Base-by-base conservation (phyloP, 2,797 vertebrate species). In the Moxostoma hubbsi region DNA sequence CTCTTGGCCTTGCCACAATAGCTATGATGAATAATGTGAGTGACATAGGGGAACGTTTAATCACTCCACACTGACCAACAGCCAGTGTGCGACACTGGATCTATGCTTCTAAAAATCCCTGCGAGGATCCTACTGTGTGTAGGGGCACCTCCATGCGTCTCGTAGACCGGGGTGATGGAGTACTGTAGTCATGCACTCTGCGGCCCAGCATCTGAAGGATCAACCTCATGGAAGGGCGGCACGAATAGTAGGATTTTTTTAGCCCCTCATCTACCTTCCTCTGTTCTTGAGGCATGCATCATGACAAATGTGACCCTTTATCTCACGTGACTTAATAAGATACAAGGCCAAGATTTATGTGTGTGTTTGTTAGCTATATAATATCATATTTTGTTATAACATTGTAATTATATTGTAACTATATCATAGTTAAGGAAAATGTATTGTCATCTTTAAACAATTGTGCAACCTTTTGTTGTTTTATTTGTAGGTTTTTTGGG, bases 121-220 rank as follows among this genome's bases (percentile, higher is more conserved):
- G 69, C 16, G 76, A 46, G 67, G 55, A 59, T 89, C 90, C 90
- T 85, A 86, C 89, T 80, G 83, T 75, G 89, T 72, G 63, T 46
- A 47, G 71, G 79, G 62, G 71, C 54, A 80, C 57, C 77, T 88
- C 85, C 87, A 93, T 94, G 88, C 85, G 92, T 94, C 92, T 92
- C 86, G 79, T 82, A 91, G 91, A 92, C 86, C 86, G 84, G 83
- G 86, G 87, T 93, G 93, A 94, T 94, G 86, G 84, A 94, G 89
- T 76, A 80, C 43, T 88, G 88, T 89, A 89, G 89, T 92, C 89
- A 90, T 75, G 15, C 15, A 75, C 86, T 74, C 80, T 70, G 80
- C 15, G 16, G 9, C 50, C 70, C 53, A 24, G 81, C 84, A 87
- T 84, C 87, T 91, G 89, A 92, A 87, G 86, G 87, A 92, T 92